Percentiles rank a stretch among this genome's conserved stretches.
These are phyloP conservation scores for Pedicia rivosa DNA, from an alignment of 2,888 invertebrate genomes.

Conservation along the genomic window DNA sequence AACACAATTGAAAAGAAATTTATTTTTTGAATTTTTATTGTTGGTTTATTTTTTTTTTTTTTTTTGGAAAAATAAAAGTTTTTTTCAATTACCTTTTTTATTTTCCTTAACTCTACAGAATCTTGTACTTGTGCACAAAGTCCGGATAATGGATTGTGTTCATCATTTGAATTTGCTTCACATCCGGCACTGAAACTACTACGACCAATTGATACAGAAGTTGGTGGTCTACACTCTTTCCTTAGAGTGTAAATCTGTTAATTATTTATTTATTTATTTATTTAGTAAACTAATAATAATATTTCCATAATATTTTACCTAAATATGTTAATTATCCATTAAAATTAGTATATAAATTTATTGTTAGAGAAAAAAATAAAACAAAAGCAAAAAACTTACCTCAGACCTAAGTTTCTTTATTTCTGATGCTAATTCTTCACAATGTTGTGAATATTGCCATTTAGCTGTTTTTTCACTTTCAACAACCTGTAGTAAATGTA, in stretches of 20 bases:
- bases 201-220: conserved; percentile 22
- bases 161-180: conserved; percentile 18
- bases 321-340: too few relatives aligned
- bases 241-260: conserved; percentile 62
- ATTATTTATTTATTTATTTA: too few relatives aligned
- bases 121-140: conserved; percentile 30
- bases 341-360: background rate
- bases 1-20: too few relatives aligned
- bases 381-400: conserved; percentile 37
- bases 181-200: conserved; percentile 17
- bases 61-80: too few relatives aligned
- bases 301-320: too few relatives aligned
- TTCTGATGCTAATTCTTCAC: conserved; percentile 75
- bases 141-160: conserved; percentile 20
- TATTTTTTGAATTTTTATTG: too few relatives aligned
- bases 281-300: too few relatives aligned
- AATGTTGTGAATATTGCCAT: conserved; percentile 86
- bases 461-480: conserved; percentile 86
- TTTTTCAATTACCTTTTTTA: conserved; percentile 69
- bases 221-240: conserved; percentile 52
- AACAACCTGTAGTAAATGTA: conserved; percentile 74
- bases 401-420: conserved; percentile 78
- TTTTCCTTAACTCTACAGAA: conserved; percentile 66
- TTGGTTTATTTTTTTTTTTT: too few relatives aligned
- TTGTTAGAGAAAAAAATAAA: too few relatives aligned